A percentile compares a stretch with the other conserved stretches of the same genome.
These are phyloP conservation scores for Pollenia amentaria DNA, from an alignment of 2,888 invertebrate genomes.

Conservation along the genomic window DNA sequence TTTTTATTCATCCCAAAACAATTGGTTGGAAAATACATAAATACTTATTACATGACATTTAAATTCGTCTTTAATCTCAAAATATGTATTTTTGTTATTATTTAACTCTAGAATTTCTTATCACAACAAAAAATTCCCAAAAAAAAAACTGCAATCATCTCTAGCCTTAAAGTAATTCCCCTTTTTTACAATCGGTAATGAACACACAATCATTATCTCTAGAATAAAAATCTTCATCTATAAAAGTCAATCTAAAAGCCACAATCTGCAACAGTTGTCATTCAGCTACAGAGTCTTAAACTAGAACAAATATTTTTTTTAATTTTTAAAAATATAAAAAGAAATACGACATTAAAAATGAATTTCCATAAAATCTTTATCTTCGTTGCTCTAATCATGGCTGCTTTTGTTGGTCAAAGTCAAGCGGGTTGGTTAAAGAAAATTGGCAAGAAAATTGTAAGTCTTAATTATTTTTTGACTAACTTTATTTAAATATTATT, in stretches of 20 bases:
- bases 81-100: too few species aligned
- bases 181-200: neutral
- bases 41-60: too few species aligned
- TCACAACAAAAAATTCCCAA: too few species aligned
- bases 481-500: constrained; percentile 12
- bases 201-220: too few species aligned
- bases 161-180: neutral
- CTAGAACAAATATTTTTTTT: neutral
- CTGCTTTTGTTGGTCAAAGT: constrained; percentile 67
- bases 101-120: too few species aligned
- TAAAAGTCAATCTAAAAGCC: neutral
- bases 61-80: too few species aligned
- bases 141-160: too few species aligned
- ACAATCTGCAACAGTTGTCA: constrained; percentile 18
- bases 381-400: constrained; percentile 72
- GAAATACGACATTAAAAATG: constrained; percentile 69
- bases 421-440: constrained; percentile 77
- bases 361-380: constrained; percentile 76
- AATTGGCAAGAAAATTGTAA: constrained; percentile 77
- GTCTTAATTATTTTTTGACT: constrained; percentile 7
- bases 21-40: too few species aligned
- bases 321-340: neutral
- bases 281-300: neutral
- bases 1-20: too few species aligned
- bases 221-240: neutral